Base-by-base conservation (phyloP, 2,113 vertebrate genomes). In the Hemicordylus capensis region DNA sequence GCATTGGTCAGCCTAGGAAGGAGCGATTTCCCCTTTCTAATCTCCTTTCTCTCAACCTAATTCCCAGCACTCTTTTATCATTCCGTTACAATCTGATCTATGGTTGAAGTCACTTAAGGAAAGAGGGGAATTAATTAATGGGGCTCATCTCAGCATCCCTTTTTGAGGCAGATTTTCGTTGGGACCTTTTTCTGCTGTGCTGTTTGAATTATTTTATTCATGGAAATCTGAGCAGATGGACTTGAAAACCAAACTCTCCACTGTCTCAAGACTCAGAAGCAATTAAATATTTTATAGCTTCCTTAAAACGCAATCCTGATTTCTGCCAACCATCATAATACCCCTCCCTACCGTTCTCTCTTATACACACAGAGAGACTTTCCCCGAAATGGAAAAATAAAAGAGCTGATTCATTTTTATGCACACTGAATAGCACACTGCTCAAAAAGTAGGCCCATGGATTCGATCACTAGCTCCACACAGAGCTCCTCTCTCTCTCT, bases 141-240 rank as follows among this genome's bases (percentile, higher is more conserved):
- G 89, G n/a, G 77, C 79, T 64, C 81, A 8, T 61, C 79, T 75
- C 73, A 90, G 81, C 19, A 0, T 34, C 17, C 0, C 14, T 89
- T 85, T 39, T 87, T 56, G 28, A 82, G 51, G 74, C 67, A 81
- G 76, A 78, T 83, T 89, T 86, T 31, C 63, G 0, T 0, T 59
- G 73, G 80, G 70, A 0, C 4, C 72, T 37, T 37, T n/a, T 44
- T 85, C 87, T 85, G 73, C 59, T 44, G 85, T n/a, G 66, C n/a
- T 56, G 86, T 81, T 4, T 31, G 78, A 87, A 82, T 82, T 84
- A 58, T 88, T 92, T 93, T 87, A 89, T 92, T 92, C 88, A 91
- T 77, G 90, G 88, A 70, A 79, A 88, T 74, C 66, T 90, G 84
- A 81, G 88, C 92, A 92, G 90, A 79, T 51, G 84, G 88, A 56